phyloP scores from a whole-genome alignment of 2,113 vertebrate species.

The Cebidichthys violaceus region DNA sequence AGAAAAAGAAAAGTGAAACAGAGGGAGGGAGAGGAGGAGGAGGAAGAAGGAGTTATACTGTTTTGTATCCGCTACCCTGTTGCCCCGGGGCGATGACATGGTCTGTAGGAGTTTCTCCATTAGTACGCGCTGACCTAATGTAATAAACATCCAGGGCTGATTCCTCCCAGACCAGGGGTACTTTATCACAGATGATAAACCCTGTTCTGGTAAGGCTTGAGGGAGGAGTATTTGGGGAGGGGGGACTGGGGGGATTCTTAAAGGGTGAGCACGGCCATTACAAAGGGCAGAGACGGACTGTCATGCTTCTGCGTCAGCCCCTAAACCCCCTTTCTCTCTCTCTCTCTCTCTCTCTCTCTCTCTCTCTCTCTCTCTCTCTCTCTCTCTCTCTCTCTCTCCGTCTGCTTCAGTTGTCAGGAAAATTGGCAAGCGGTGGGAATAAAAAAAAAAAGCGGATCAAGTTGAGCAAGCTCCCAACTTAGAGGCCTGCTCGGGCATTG shows the following conservation, averaged over 20 bases:
- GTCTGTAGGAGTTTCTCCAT: conserved; percentile 77
- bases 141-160: conserved; percentile 79
- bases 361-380: conserved; percentile 12
- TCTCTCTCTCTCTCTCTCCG: conserved; percentile 22
- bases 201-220: conserved; percentile 67
- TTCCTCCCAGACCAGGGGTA: conserved; percentile 73
- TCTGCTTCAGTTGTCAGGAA: conserved; percentile 82
- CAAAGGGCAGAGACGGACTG: conserved; percentile 71
- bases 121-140: conserved; percentile 79
- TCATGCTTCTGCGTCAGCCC: conserved; percentile 67
- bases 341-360: background rate
- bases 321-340: conserved; percentile 40
- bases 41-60: conserved; percentile 47
- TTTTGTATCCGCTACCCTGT: conserved; percentile 62
- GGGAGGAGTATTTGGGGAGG: background rate
- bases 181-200: conserved; percentile 83
- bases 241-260: conserved; percentile 21
- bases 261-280: conserved; percentile 61
- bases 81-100: conserved; percentile 75
- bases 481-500: conserved; percentile 52
- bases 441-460: conserved; percentile 69
- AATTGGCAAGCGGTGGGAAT: conserved; percentile 76
- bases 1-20: conserved; percentile 18
- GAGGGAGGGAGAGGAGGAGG: background rate
- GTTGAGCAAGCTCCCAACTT: conserved; percentile 74